Evolutionary conservation across 2,797 vertebrate genomes (phyloP), one percentile per base, ranked within the genome.

Genomic region (Brachyalestes nurse): DNA sequence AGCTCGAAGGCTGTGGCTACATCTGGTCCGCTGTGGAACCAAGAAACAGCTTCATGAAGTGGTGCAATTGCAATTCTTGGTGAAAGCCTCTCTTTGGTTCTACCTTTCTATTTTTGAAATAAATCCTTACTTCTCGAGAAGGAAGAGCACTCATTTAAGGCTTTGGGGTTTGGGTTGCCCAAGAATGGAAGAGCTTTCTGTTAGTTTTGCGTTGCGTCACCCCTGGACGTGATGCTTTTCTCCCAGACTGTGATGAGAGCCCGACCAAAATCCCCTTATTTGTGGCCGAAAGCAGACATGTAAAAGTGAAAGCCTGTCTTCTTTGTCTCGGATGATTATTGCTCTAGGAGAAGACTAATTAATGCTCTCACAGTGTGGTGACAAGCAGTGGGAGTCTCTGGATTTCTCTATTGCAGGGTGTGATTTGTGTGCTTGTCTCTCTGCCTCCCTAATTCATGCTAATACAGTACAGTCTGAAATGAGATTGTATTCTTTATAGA

Each of bases 201-300:
- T 75, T 80, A 19, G 64, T 67, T 74, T 47, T 51, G 51, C 62
- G 19, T 75, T 62, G 74, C 75, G 5, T 77, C 75, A 72, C 28
- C 58, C 40, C 25, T 34, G 34, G 58, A 72, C 10, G 13, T 14
- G 13, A 16, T 64, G 5, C 28, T 58, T n/a, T 58, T 45, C 14
- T 8, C 23, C n/a, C 17, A 72, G 53, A 67, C 61, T 0, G 34
- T 55, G 58, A 66, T 58, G n/a, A 60, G 53, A 67, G 53, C 51
- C 12, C 6, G 0, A 40, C 49, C 71, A 66, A 77, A 58, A 38
- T 53, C 69, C 69, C 69, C 23, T 53, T 34, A 53, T 53, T 72
- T 74, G 53, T 8, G 58, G 38, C 75, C 38, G 47, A 45, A 69
- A 77, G 47, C 47, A 47, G 67, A 76, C 75, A 23, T n/a, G 49